Evolutionary conservation across 2,888 invertebrate species (phyloP).

Genomic region (Dryomyza anilis): DNA sequence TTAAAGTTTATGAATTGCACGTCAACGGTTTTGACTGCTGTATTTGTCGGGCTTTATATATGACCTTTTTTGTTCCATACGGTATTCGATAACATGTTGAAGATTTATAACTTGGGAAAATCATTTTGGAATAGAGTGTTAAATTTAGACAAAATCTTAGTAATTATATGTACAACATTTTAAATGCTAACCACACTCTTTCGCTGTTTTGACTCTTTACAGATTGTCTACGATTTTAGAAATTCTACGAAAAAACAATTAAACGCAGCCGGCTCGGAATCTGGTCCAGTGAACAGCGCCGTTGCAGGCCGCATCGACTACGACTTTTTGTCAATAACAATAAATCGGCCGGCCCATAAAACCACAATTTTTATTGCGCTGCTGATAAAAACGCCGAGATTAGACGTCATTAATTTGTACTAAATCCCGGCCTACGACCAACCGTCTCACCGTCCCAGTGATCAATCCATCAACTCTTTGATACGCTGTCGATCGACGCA

Average conservation of each 20-base stretch:
- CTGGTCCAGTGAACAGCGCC: background rate
- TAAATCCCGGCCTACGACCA: background rate
- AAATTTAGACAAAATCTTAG: too few relatives aligned
- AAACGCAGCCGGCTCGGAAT: constrained; percentile 18
- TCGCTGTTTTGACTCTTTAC: background rate
- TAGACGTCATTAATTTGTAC: constrained; percentile 31
- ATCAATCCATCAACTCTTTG: constrained; percentile 18
- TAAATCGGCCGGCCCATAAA: constrained; percentile 16
- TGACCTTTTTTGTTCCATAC: too few relatives aligned
- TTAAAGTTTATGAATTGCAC: background rate
- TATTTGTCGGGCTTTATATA: too few relatives aligned
- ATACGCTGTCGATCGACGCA: constrained; percentile 26
- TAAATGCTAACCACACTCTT: constrained; percentile 2
- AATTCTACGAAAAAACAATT: constrained; percentile 20
- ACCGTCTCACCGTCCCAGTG: background rate
- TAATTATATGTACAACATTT: too few relatives aligned
- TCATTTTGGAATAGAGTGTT: too few relatives aligned
- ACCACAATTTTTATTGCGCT: constrained; percentile 28
- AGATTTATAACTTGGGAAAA: too few relatives aligned
- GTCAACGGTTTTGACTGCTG: background rate
- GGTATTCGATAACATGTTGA: too few relatives aligned
- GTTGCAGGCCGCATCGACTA: background rate
- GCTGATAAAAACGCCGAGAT: constrained; percentile 32
- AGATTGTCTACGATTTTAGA: constrained; percentile 9
- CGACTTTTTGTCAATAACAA: background rate